Evolutionary conservation across 2,888 invertebrate genomes (phyloP).

Genomic region (Plebejus melissa): DNA sequence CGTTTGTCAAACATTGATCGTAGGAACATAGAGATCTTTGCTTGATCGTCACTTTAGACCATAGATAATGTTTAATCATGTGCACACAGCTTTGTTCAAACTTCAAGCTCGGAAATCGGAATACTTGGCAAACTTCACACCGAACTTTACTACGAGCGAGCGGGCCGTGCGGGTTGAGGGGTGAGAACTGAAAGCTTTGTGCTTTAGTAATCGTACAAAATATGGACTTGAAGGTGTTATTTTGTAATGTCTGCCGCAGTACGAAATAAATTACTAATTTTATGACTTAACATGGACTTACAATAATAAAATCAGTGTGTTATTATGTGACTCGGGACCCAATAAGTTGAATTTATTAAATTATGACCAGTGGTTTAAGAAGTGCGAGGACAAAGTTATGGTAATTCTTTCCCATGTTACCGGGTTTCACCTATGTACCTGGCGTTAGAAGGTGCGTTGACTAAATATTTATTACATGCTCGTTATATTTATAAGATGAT

Average conservation of each 20-base stretch:
- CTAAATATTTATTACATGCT: slow-evolving; percentile 43
- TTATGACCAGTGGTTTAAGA: slow-evolving; percentile 60
- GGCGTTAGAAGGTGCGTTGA: slow-evolving; percentile 66
- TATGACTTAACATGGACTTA: slow-evolving; percentile 55
- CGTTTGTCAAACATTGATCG: no score
- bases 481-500: background rate
- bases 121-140: slow-evolving; percentile 35
- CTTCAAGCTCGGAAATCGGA: slow-evolving; percentile 12
- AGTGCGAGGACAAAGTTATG: slow-evolving; percentile 71
- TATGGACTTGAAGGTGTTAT: slow-evolving; percentile 14
- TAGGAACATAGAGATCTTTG: no score
- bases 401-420: slow-evolving; percentile 69
- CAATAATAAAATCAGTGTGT: slow-evolving; percentile 47
- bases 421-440: slow-evolving; percentile 72
- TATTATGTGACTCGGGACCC: slow-evolving; percentile 42
- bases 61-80: background rate
- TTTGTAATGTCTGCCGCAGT: slow-evolving; percentile 45
- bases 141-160: slow-evolving; percentile 33
- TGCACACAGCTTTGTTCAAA: background rate
- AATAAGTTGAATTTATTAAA: slow-evolving; percentile 47
- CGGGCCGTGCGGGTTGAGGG: slow-evolving; percentile 23
- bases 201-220: slow-evolving; percentile 35
- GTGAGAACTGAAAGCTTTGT: slow-evolving; percentile 32
- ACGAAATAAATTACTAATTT: slow-evolving; percentile 39
- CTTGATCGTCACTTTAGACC: background rate